Conservation (phyloP, 2,797 vertebrate species). For the Megalops cyprinoides region DNA sequence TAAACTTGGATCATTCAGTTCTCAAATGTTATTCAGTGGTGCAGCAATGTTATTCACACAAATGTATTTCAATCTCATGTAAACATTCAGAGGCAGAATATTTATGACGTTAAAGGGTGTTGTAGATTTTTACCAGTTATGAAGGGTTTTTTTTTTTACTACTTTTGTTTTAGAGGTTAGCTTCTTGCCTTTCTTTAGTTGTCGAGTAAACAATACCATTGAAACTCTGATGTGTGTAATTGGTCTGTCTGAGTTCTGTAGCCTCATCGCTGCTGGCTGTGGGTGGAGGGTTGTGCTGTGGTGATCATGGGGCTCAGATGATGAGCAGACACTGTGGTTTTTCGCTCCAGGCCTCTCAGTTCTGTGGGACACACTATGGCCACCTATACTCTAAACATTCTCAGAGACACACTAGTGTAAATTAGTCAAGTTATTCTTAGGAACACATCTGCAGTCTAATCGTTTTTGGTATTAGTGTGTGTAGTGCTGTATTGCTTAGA, state of each 20-base stretch:
- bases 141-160: too few relatives aligned
- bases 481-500: neutral
- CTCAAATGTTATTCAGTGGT: neutral
- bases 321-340: neutral
- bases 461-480: neutral
- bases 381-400: too few relatives aligned
- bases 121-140: too few relatives aligned
- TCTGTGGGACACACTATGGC: neutral
- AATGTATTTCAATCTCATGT: too few relatives aligned
- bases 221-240: too few relatives aligned
- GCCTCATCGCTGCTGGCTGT: neutral
- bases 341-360: neutral
- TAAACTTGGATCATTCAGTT: neutral
- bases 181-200: neutral
- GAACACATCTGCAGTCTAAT: too few relatives aligned
- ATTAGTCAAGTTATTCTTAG: too few relatives aligned
- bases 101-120: neutral
- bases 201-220: neutral
- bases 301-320: neutral
- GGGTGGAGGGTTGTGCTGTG: neutral
- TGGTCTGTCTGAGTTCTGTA: neutral
- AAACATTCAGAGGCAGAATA: neutral
- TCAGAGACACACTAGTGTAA: too few relatives aligned
- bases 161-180: neutral
- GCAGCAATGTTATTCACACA: neutral